Base-by-base conservation (phyloP, 2,888 invertebrate species). In the Nemotelus pantherinus region DNA sequence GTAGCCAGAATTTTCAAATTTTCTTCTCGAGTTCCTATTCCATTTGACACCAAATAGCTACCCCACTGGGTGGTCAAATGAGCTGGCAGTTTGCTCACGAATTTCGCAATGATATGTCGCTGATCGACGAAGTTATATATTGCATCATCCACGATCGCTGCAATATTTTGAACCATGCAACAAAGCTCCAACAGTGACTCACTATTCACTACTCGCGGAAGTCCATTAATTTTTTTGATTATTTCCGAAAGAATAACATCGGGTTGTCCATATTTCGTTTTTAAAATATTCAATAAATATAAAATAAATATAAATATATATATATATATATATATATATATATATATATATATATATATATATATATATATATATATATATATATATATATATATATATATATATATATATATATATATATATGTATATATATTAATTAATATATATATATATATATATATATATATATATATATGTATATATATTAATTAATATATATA, bases 1-100 rank as follows among this genome's bases (percentile, higher is more conserved):
- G 41, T 3, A 43, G 64, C 41, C 3, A 64, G 41, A 64, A 39
- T 41, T 64, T 25, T 41, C 10, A 64, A 9, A 4, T 3, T 64
- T 44, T 41, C 64, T 6, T 64, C 10, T 10, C 64, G 64, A 64
- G 41, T 0, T 64, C 10, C 43, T 3, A 64, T n/a, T 3, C 39
- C 9, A 3, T 64, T 64, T 25, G 3, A 25, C 10, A 4, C 44
- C 25, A 64, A 64, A 39, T 64, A 64, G 41, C 3, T 64, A 39
- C 64, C 64, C 64, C 64, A 64, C 44, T 39, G 64, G 5, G 44
- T 64, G 3, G 10, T 10, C 6, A 64, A 64, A 64, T 64, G 64
- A 6, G 41, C 64, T 5, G 64, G 64, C 3, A 64, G 25, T 64
- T 64, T 64, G 25, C 25, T 25, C 25, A 25, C 25, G 25, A 25